phyloP scores from a whole-genome alignment of 2,113 vertebrate species.

The Todiramphus chloris region DNA sequence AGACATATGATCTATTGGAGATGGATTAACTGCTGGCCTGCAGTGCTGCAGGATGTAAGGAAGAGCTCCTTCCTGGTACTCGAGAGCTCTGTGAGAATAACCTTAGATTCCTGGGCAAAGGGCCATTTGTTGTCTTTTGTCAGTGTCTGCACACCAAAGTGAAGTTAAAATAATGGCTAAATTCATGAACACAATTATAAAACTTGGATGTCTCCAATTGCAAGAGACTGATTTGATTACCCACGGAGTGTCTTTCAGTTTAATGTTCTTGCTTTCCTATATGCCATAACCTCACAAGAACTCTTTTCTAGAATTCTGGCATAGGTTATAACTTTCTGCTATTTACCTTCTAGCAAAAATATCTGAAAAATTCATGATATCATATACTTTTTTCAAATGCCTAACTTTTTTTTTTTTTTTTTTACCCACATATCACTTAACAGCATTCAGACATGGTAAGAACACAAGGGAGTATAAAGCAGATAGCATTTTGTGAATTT shows the following conservation, averaged over 20 bases:
- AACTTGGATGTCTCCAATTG: background rate
- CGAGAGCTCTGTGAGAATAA: background rate
- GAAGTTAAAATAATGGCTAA: background rate
- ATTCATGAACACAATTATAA: background rate
- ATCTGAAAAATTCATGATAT: background rate
- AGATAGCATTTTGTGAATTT: background rate
- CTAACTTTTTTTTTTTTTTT: background rate
- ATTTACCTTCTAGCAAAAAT: background rate
- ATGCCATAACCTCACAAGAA: background rate
- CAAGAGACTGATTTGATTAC: slow-evolving; percentile 1
- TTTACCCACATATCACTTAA: background rate
- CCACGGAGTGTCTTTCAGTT: background rate
- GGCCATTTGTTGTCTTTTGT: background rate
- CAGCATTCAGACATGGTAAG: background rate
- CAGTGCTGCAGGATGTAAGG: background rate
- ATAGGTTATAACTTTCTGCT: background rate
- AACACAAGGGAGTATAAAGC: background rate
- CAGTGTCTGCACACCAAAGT: background rate
- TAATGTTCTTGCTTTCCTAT: background rate
- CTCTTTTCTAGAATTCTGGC: background rate
- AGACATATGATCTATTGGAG: background rate
- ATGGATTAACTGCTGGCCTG: background rate
- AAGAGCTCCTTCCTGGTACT: background rate
- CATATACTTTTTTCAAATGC: background rate
- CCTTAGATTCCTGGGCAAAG: background rate